phyloP scores from a whole-genome alignment of 2,797 vertebrate species.

The Parauchenoglanis ngamensis region DNA sequence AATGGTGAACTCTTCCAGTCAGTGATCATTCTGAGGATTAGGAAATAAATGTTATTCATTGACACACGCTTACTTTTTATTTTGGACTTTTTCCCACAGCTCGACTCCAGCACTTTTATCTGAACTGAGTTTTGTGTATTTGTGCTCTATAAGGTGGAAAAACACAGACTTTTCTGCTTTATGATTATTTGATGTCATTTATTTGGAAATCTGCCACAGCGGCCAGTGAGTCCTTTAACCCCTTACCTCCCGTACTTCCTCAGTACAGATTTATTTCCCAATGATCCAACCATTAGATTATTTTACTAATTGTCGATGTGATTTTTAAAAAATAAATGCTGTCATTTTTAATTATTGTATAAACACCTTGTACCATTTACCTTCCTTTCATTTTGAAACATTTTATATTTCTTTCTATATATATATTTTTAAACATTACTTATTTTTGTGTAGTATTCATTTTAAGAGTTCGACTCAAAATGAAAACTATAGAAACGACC shows the following conservation, averaged over 20 bases:
- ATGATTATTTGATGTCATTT: background rate
- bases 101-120: background rate
- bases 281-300: background rate
- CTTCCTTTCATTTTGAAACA: no score
- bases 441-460: no score
- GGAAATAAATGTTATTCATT: constrained; percentile 19
- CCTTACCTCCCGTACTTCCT: background rate
- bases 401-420: no score
- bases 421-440: no score
- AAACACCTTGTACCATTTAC: background rate
- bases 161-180: background rate
- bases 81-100: background rate
- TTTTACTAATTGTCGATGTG: background rate
- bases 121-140: background rate
- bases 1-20: background rate
- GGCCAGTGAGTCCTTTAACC: background rate
- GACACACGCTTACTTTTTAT: background rate
- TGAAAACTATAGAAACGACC: no score
- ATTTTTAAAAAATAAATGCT: background rate
- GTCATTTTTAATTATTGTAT: background rate
- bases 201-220: background rate
- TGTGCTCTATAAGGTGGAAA: background rate
- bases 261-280: background rate
- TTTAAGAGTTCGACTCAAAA: no score
- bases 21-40: constrained; percentile 2